These are phyloP conservation scores for Pipistrellus pygmaeus DNA, from an alignment of 2,797 vertebrate genomes.

Conservation along the genomic window DNA sequence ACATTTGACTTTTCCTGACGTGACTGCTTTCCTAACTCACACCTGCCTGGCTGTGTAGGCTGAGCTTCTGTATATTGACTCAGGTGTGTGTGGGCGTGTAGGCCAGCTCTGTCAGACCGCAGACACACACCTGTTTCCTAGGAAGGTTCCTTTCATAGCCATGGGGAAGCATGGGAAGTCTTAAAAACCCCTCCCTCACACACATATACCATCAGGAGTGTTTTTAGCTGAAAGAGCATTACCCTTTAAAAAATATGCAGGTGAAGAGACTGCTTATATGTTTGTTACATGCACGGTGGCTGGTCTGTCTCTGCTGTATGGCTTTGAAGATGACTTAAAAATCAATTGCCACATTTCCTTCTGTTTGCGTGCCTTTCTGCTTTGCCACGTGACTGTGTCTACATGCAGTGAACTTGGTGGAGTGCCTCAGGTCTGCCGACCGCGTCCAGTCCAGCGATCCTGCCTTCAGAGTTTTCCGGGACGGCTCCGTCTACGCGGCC, in stretches of 20 bases:
- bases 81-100: not conserved
- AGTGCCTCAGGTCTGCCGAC: conserved; percentile 86
- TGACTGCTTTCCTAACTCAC: not conserved
- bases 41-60: not conserved
- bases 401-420: conserved; percentile 86
- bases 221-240: not conserved
- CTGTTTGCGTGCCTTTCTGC: not conserved
- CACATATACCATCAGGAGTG: not conserved
- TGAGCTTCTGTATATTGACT: conserved; percentile 49
- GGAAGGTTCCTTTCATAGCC: not conserved
- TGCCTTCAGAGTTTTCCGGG: conserved; percentile 86
- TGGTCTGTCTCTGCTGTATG: not conserved
- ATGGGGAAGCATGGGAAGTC: not conserved
- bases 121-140: not conserved
- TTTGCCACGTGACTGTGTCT: conserved; percentile 68
- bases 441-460: conserved; percentile 83
- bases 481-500: conserved; percentile 87
- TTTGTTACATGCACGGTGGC: not conserved
- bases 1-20: not conserved
- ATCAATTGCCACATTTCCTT: not conserved
- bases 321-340: not conserved
- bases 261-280: not conserved
- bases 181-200: not conserved
- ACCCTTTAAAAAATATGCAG: not conserved
- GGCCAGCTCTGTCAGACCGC: not conserved